Evolutionary conservation across 1,140 invertebrate genomes (phyloP).

Genomic region (Hyphantria cunea): DNA sequence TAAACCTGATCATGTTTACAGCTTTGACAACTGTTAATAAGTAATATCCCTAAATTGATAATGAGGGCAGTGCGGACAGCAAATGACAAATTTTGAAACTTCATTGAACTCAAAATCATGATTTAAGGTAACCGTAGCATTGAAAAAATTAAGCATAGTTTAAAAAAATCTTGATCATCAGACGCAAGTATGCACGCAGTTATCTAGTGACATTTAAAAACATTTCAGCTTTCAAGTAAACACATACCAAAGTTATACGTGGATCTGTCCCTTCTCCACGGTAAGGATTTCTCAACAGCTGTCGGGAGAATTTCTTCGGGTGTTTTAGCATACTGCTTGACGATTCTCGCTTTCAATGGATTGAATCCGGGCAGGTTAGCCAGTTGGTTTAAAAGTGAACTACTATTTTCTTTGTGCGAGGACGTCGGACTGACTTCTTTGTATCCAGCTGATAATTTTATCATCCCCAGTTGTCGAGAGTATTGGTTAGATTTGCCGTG

Average conservation of each 20-base stretch:
- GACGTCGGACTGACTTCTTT: slow-evolving; percentile 81
- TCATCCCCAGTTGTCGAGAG: slow-evolving; percentile 67
- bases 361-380: slow-evolving; percentile 85
- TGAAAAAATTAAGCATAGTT: slow-evolving; percentile 18
- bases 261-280: slow-evolving; percentile 88
- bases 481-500: slow-evolving; percentile 63
- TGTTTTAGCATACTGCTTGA: slow-evolving; percentile 84
- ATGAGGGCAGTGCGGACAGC: too few relatives aligned
- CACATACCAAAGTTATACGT: slow-evolving; percentile 82
- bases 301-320: slow-evolving; percentile 84
- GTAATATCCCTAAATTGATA: not conserved
- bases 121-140: slow-evolving; percentile 20
- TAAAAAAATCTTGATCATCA: slow-evolving; percentile 41
- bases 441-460: slow-evolving; percentile 68
- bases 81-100: too few relatives aligned
- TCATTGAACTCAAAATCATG: slow-evolving; percentile 14
- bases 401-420: slow-evolving; percentile 83
- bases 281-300: slow-evolving; percentile 87
- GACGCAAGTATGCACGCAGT: slow-evolving; percentile 38
- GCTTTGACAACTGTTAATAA: not conserved
- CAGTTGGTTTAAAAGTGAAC: slow-evolving; percentile 85
- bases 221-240: slow-evolving; percentile 40
- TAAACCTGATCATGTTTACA: not conserved
- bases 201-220: slow-evolving; percentile 32
- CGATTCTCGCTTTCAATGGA: slow-evolving; percentile 84